Conservation (phyloP, 2,888 invertebrate species). For the Shargacucullia verbasci region DNA sequence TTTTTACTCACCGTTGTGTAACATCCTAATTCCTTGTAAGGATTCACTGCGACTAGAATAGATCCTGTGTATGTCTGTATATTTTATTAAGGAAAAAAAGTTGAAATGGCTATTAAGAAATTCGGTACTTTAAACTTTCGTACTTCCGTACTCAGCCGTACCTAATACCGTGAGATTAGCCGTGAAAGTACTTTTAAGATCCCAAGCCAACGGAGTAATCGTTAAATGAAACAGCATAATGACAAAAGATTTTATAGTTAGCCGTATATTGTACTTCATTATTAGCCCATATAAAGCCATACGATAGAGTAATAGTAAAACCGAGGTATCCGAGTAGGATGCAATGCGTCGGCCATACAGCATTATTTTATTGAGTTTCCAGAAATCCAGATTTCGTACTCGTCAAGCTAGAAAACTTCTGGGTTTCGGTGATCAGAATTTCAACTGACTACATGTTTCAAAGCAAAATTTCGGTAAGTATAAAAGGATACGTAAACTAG, state of each 20-base stretch:
- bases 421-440: no score
- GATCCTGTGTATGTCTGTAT: slow-evolving; percentile 97
- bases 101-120: no score
- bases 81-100: slow-evolving; percentile 86
- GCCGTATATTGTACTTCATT: slow-evolving; percentile 5
- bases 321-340: no score
- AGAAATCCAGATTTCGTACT: no score
- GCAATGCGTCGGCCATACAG: no score
- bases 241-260: no score
- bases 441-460: no score
- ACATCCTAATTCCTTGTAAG: slow-evolving; percentile 96
- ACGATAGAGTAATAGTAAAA: no score
- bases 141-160: background rate
- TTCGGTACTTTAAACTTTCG: background rate
- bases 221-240: slow-evolving; percentile 28
- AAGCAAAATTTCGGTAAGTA: background rate
- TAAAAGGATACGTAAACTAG: slow-evolving; percentile 97
- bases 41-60: slow-evolving; percentile 97
- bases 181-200: slow-evolving; percentile 10
- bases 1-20: slow-evolving; percentile 95
- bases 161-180: slow-evolving; percentile 1
- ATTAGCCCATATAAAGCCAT: no score
- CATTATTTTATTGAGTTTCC: no score
- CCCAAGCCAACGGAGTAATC: no score
- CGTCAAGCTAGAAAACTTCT: no score